phyloP scores from a whole-genome alignment of 2,797 vertebrate genomes.

The Sciurus carolinensis region DNA sequence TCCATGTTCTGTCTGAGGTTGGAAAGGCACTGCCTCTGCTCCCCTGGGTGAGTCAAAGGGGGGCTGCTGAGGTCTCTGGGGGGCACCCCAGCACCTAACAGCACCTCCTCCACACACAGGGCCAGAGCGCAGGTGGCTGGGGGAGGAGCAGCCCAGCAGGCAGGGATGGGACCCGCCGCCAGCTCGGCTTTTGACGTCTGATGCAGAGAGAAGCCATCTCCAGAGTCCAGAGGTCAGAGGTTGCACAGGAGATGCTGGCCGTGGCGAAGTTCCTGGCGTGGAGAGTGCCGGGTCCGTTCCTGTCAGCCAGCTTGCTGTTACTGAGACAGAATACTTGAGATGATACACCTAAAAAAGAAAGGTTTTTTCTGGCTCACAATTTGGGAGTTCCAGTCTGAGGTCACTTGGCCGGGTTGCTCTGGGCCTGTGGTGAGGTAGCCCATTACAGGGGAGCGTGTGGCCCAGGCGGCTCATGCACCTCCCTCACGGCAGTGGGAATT shows the following conservation, averaged over 20 bases:
- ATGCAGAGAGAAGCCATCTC: background rate
- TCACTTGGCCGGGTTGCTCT: background rate
- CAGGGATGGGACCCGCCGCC: background rate
- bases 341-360: background rate
- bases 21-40: background rate
- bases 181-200: no score
- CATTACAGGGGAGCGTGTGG: background rate
- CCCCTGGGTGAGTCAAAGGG: background rate
- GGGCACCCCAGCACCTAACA: background rate
- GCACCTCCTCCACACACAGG: background rate
- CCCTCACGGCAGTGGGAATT: no score
- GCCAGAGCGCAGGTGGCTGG: no score
- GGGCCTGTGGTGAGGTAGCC: background rate
- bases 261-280: background rate
- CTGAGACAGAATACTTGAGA: background rate
- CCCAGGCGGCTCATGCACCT: no score
- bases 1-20: background rate
- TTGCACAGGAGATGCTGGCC: fast-evolving
- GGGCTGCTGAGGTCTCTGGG: background rate
- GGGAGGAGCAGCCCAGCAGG: background rate
- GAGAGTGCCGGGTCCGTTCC: background rate
- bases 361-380: background rate
- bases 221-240: background rate
- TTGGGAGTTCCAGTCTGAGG: no score
- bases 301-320: background rate